Percentiles rank a stretch among this genome's conserved stretches.
Conservation (phyloP, 2,113 vertebrate genomes). For the Nesoenas mayeri region DNA sequence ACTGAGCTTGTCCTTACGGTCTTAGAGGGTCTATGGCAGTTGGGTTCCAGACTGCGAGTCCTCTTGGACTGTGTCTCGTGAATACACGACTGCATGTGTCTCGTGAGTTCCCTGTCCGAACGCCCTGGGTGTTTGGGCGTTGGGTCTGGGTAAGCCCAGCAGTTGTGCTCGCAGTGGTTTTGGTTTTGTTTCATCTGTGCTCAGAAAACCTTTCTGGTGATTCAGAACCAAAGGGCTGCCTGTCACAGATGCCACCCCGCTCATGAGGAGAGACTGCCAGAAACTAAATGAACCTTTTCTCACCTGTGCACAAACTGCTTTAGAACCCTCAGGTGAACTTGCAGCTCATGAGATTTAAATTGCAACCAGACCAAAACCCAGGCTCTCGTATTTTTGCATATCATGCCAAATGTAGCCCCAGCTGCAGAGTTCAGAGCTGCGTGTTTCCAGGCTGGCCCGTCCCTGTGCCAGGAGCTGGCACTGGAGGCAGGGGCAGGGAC, state of each 20-base stretch:
- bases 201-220: slow-evolving; percentile 3
- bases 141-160: background rate
- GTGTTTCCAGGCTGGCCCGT: background rate
- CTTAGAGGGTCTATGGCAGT: background rate
- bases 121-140: background rate
- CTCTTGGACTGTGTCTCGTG: background rate
- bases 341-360: background rate
- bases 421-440: background rate
- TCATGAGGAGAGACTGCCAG: background rate
- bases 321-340: background rate
- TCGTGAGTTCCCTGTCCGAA: background rate
- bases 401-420: fast-evolving
- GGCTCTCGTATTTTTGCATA: background rate
- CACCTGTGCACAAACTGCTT: background rate
- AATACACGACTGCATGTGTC: background rate
- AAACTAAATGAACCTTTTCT: slow-evolving; percentile 24
- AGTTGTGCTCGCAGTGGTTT: background rate
- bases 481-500: background rate
- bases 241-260: slow-evolving; percentile 18
- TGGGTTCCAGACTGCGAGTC: background rate
- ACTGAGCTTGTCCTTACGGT: background rate
- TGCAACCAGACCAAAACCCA: background rate
- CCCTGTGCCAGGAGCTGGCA: background rate
- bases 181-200: slow-evolving; percentile 1
- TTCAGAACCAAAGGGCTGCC: slow-evolving; percentile 8